Percentiles rank a stretch among this genome's conserved stretches.
Evolutionary conservation across 2,797 vertebrate species (phyloP).

Genomic region (Gallinago solitaria): DNA sequence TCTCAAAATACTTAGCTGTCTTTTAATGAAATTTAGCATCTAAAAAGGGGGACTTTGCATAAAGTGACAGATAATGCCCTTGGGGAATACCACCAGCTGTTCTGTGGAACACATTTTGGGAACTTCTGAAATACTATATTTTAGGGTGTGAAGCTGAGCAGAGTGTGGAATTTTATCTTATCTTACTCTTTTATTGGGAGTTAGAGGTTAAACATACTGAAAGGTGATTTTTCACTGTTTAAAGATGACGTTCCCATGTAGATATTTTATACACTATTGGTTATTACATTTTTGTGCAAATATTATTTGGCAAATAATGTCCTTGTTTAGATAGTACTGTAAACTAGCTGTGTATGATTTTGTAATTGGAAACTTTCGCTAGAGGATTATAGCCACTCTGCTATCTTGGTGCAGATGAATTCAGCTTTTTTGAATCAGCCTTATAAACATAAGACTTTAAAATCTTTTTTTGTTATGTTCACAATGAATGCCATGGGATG

Average conservation of each 20-base stretch:
- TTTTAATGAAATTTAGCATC: background rate
- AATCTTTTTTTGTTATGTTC: rapidly evolving
- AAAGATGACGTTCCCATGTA: background rate
- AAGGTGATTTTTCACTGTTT: background rate
- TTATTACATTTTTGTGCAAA: background rate
- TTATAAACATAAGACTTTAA: background rate
- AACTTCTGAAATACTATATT: background rate
- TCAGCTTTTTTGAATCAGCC: background rate
- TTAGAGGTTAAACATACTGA: background rate
- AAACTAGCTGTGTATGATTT: background rate
- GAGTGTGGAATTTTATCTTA: background rate
- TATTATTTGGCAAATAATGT: background rate
- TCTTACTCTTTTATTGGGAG: background rate
- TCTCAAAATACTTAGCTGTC: background rate
- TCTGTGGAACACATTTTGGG: background rate
- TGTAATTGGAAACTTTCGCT: background rate
- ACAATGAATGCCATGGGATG: rapidly evolving
- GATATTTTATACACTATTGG: rapidly evolving
- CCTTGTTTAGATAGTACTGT: background rate
- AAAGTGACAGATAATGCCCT: background rate
- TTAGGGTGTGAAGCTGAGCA: background rate
- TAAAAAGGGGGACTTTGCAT: background rate
- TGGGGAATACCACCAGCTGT: background rate
- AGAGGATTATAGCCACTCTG: background rate
- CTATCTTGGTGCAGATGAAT: background rate